phyloP scores from a whole-genome alignment of 2,797 vertebrate genomes.

The Chloroceryle inda region DNA sequence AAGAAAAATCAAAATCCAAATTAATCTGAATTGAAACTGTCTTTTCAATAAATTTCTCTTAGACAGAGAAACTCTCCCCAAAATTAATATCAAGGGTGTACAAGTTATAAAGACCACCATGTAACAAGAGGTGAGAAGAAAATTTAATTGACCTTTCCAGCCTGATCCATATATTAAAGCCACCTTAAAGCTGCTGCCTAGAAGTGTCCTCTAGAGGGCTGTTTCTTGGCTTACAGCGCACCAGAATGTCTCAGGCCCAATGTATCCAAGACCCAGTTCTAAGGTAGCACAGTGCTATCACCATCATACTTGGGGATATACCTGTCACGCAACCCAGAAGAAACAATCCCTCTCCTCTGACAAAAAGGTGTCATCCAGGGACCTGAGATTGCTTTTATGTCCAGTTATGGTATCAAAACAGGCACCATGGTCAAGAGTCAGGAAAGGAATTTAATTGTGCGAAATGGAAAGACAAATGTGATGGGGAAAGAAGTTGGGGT shows the following conservation, averaged over 20 bases:
- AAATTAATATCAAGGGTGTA: not conserved
- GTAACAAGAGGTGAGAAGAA: not conserved
- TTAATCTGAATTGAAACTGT: not conserved
- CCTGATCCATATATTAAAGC: not conserved
- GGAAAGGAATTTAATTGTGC: rapidly evolving
- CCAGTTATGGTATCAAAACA: not conserved
- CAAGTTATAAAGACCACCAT: not conserved
- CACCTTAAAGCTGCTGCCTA: not conserved
- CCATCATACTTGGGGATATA: no score
- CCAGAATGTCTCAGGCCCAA: not conserved
- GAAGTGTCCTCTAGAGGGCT: not conserved
- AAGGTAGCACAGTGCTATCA: not conserved
- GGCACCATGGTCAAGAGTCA: rapidly evolving
- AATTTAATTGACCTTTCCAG: not conserved
- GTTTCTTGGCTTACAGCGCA: not conserved
- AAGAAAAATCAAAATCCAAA: not conserved
- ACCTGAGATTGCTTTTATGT: not conserved
- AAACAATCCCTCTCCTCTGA: not conserved
- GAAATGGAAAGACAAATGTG: not conserved
- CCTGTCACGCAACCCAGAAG: not conserved
- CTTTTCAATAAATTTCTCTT: not conserved
- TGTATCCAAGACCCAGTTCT: not conserved
- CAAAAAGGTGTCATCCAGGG: not conserved
- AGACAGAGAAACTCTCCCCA: not conserved
- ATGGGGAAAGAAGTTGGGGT: not conserved